Percentiles rank a stretch among this genome's conserved stretches.
Evolutionary conservation across 2,797 vertebrate species (phyloP).

Genomic region (Typhlichthys subterraneus): DNA sequence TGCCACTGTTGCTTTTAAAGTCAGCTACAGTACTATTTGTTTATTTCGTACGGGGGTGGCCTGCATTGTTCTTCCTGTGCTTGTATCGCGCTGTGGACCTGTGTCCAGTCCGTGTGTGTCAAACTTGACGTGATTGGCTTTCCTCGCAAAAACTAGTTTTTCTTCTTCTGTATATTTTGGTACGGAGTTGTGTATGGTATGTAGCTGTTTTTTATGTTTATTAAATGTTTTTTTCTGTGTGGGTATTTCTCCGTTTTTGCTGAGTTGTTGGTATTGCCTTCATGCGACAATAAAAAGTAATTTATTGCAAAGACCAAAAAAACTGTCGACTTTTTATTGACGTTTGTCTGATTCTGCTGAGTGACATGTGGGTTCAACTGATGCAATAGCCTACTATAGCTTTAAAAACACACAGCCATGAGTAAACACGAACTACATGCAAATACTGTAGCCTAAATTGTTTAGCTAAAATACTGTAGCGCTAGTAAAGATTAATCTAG

Average conservation of each 20-base stretch:
- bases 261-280: slow-evolving; percentile 87
- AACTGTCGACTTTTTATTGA: slow-evolving; percentile 76
- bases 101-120: slow-evolving; percentile 77
- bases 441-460: neutral
- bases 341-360: slow-evolving; percentile 38
- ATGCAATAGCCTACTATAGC: neutral
- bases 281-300: slow-evolving; percentile 84
- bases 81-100: slow-evolving; percentile 72
- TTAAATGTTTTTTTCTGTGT: slow-evolving; percentile 79
- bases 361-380: neutral
- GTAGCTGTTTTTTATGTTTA: slow-evolving; percentile 65
- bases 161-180: slow-evolving; percentile 85
- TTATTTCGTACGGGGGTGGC: slow-evolving; percentile 62
- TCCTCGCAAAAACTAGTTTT: slow-evolving; percentile 70
- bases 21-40: slow-evolving; percentile 62
- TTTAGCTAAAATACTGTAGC: too few species aligned
- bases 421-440: neutral
- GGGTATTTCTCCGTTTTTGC: slow-evolving; percentile 86
- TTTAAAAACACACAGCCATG: neutral
- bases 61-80: slow-evolving; percentile 82
- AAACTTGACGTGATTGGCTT: slow-evolving; percentile 76
- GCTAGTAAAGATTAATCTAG: too few species aligned
- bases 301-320: slow-evolving; percentile 85
- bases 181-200: slow-evolving; percentile 78
- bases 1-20: slow-evolving; percentile 70